Evolutionary conservation across 1,140 invertebrate species (phyloP).

Genomic region (Lasaia peninsularis): DNA sequence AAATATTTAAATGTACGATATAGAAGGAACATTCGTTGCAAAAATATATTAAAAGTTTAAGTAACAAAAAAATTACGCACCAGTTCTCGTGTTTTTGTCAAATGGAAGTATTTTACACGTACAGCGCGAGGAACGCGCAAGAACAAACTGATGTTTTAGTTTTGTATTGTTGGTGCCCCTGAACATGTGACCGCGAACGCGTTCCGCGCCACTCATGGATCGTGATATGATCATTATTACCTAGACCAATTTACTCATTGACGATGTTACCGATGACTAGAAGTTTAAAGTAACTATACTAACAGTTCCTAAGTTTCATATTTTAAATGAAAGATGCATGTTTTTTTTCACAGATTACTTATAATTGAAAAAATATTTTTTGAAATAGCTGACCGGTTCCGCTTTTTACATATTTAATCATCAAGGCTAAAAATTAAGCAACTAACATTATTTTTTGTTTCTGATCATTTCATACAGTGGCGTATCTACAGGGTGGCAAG

Average conservation of each 20-base stretch:
- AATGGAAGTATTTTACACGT: slow-evolving; percentile 41
- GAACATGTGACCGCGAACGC: slow-evolving; percentile 61
- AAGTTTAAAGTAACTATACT: neutral
- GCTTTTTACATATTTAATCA: too few species aligned
- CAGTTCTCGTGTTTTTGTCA: slow-evolving; percentile 42
- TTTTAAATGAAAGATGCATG: too few species aligned
- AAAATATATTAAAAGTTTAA: neutral
- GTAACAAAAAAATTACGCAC: slow-evolving; percentile 43
- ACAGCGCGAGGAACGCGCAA: slow-evolving; percentile 52
- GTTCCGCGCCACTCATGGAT: slow-evolving; percentile 34
- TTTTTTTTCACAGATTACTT: too few species aligned
- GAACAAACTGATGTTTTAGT: slow-evolving; percentile 42
- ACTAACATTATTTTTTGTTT: too few species aligned
- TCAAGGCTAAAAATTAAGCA: too few species aligned
- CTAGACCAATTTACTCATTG: slow-evolving; percentile 32
- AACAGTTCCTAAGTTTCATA: neutral
- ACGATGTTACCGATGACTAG: neutral
- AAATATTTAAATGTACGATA: neutral
- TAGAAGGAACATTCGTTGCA: neutral
- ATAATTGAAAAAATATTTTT: too few species aligned
- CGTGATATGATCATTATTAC: slow-evolving; percentile 56
- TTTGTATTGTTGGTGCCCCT: slow-evolving; percentile 56
- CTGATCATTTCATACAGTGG: too few species aligned
- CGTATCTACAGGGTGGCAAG: too few species aligned
- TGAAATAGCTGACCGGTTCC: too few species aligned